Conservation (phyloP, 1,140 invertebrate species). For the Heliconius nattereri region DNA sequence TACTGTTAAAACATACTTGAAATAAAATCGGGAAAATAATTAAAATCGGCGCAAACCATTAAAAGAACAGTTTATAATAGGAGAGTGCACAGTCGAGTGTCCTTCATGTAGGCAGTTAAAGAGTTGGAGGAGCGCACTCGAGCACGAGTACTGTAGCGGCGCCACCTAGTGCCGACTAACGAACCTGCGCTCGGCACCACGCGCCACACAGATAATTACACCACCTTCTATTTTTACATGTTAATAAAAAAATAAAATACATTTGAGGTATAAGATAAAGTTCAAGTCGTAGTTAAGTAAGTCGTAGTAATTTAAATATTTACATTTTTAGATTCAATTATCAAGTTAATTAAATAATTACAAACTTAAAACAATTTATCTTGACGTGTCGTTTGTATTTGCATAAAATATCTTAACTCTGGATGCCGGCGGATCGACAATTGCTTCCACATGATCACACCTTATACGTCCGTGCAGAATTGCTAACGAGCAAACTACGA, state of each 20-base stretch:
- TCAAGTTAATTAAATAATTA: neutral
- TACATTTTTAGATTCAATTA: neutral
- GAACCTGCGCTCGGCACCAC: conserved; percentile 53
- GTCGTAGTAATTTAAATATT: neutral
- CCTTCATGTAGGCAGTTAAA: conserved; percentile 81
- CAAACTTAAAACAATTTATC: neutral
- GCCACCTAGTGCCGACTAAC: conserved; percentile 73
- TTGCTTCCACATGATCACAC: conserved; percentile 50
- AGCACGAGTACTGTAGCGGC: conserved; percentile 73
- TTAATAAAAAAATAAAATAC: conserved; percentile 23
- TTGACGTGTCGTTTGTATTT: neutral
- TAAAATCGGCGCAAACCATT: conserved; percentile 79
- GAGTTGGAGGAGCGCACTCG: conserved; percentile 78
- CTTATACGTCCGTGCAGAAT: conserved; percentile 50
- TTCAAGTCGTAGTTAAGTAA: neutral
- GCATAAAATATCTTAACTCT: conserved; percentile 27
- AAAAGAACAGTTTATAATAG: conserved; percentile 81
- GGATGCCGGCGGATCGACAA: conserved; percentile 39
- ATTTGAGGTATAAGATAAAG: neutral
- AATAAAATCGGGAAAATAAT: conserved; percentile 73
- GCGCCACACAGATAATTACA: conserved; percentile 45
- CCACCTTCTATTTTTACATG: conserved; percentile 28
- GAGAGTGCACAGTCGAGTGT: conserved; percentile 75
- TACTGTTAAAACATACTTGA: conserved; percentile 45
- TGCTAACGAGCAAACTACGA: conserved; percentile 57